Evolutionary conservation across 2,888 invertebrate genomes (phyloP).

Genomic region (Clanis bilineata): DNA sequence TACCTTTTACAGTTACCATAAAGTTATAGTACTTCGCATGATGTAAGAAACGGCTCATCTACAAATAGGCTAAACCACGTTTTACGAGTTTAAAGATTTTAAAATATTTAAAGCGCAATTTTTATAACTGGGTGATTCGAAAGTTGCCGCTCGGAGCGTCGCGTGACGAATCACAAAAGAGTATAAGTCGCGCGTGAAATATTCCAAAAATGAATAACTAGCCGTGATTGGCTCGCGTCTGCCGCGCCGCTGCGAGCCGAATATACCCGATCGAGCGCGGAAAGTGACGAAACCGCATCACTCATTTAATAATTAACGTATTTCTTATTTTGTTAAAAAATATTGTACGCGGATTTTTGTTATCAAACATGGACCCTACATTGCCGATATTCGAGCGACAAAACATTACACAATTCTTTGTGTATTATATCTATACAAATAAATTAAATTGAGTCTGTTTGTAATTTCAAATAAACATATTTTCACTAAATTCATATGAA

Average conservation of each 20-base stretch:
- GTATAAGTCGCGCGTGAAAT: conserved; percentile 8
- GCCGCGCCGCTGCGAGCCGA: not conserved
- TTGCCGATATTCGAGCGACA: no score
- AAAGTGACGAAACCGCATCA: conserved; percentile 1
- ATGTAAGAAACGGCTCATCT: not conserved
- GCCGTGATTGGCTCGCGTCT: not conserved
- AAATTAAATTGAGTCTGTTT: no score
- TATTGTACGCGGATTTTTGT: no score
- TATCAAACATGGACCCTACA: no score
- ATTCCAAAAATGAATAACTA: conserved; percentile 1
- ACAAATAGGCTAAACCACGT: not conserved
- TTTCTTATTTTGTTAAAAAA: no score
- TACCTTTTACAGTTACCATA: not conserved
- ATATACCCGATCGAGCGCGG: not conserved
- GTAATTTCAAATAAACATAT: no score
- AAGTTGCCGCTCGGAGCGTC: conserved; percentile 10
- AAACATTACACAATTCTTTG: no score
- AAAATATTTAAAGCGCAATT: not conserved
- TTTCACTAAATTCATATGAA: no score
- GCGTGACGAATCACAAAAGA: conserved; percentile 10
- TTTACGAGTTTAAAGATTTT: not conserved
- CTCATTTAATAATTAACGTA: no score
- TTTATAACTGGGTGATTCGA: conserved; percentile 4
- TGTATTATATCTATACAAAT: no score
- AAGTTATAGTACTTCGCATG: not conserved